Base-by-base conservation (phyloP, 2,113 vertebrate genomes). In the Panthera tigris region DNA sequence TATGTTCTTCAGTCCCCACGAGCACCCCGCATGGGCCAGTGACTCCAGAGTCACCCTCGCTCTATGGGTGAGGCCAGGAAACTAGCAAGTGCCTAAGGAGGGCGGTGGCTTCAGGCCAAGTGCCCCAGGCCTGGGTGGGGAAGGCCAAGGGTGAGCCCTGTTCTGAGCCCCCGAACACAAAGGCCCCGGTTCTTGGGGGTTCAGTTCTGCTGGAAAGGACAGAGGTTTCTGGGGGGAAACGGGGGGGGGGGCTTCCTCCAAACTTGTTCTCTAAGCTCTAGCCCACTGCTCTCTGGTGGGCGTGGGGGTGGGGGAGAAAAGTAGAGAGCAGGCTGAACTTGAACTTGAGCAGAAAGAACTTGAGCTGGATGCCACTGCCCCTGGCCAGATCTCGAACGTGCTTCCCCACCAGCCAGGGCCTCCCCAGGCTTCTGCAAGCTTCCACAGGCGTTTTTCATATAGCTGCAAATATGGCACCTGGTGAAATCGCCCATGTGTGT, bases 401-500 rank as follows among this genome's bases (percentile, higher is more conserved):
- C 39, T 7, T 73, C 33, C 33, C 63, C 2, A 1, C 3, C 36
- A 69, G 7, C 78, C 52, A 68, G 73, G 25, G 29, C 61, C 31
- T 65, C 91, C 50, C 41, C 39, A 12, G 48, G 81, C 45, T 81
- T 96, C 69, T 0, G 0, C 16, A 14, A 45, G 39, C 95, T 94
- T 89, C 84, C 4, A 1, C 57, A 85, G 15, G n/a, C 61, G 55
- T 93, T 97, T 76, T 81, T 90, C 74, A 29, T 41, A 68, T 41
- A 89, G 57, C 41, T 19, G 5, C 29, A 33, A 73, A 45, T 29
- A 55, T 2, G 50, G 55, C 33, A 80, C 87, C 83, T 87, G 90
- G 82, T 65, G 71, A 79, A 97, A 92, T 25, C 3, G 9, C 74
- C 74, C 63, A 1, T 85, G 87, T 52, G 36, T 95, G 90, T 95